These are phyloP conservation scores for Platysternon megacephalum DNA, from an alignment of 2,113 vertebrate species.

Conservation along the genomic window DNA sequence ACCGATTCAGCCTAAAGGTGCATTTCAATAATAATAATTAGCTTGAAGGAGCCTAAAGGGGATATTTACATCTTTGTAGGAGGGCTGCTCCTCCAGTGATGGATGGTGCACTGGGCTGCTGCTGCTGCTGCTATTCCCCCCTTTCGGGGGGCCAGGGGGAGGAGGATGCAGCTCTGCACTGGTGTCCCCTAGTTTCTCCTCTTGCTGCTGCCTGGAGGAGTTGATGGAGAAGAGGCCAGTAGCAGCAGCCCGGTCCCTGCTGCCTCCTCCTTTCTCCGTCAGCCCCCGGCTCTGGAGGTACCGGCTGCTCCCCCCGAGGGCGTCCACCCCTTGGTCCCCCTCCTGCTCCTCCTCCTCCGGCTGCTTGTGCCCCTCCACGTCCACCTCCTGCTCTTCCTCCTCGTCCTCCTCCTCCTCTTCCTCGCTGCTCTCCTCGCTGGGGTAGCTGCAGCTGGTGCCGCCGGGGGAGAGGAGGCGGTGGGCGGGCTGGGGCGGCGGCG, in stretches of 20 bases:
- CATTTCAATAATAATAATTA: constrained; percentile 88
- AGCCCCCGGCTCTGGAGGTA: constrained; percentile 78
- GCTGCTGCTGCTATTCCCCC: constrained; percentile 30
- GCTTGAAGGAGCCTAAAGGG: constrained; percentile 79
- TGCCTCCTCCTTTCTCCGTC: constrained; percentile 76
- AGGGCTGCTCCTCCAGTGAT: constrained; percentile 85
- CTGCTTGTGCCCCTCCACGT: constrained; percentile 89
- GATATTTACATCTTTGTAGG: constrained; percentile 98
- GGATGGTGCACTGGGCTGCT: constrained; percentile 78
- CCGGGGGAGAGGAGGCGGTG: constrained; percentile 82
- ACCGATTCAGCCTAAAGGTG: constrained; percentile 80
- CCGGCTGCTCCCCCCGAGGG: constrained; percentile 51
- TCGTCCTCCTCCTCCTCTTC: constrained; percentile 86
- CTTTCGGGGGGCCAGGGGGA: constrained; percentile 39
- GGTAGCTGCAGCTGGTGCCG: constrained; percentile 90
- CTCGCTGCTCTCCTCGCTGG: constrained; percentile 88
- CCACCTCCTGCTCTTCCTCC: constrained; percentile 89
- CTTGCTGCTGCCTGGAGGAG: constrained; percentile 72
- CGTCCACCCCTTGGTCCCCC: constrained; percentile 74
- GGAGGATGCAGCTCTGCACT: constrained; percentile 59
- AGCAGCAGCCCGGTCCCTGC: constrained; percentile 74
- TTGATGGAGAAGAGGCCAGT: constrained; percentile 71
- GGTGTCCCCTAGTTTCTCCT: constrained; percentile 79
- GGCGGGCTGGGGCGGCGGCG: constrained; percentile 46
- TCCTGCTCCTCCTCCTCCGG: constrained; percentile 89